Evolutionary conservation across 1,140 invertebrate species (phyloP).

Genomic region (Asbolus verrucosus): DNA sequence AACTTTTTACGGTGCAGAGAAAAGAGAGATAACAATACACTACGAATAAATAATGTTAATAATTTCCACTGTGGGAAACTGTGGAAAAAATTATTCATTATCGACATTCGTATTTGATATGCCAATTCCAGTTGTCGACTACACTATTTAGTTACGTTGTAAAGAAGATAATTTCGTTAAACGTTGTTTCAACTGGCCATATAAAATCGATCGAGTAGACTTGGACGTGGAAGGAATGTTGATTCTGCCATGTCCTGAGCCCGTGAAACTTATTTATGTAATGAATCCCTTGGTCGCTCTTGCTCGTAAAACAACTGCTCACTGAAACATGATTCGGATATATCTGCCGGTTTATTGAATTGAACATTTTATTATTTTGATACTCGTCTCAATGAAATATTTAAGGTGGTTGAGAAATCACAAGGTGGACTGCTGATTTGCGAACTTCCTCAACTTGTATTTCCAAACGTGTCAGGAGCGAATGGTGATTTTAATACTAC

Average conservation of each 20-base stretch:
- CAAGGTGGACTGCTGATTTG: too few species aligned
- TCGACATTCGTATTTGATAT: not conserved
- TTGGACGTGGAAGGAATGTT: constrained; percentile 39
- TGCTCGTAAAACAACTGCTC: constrained; percentile 47
- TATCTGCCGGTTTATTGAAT: constrained; percentile 41
- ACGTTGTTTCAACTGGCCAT: constrained; percentile 41
- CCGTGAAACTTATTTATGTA: constrained; percentile 49
- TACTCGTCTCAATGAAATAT: too few species aligned
- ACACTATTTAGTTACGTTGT: constrained; percentile 5
- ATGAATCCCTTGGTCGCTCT: constrained; percentile 48
- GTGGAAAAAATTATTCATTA: not conserved
- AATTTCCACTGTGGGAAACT: not conserved
- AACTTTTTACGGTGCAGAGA: constrained; percentile 15
- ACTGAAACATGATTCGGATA: constrained; percentile 39
- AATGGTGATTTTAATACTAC: too few species aligned
- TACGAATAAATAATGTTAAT: constrained; percentile 17
- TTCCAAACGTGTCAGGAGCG: too few species aligned
- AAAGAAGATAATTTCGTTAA: constrained; percentile 43
- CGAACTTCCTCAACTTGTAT: too few species aligned
- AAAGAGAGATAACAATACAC: constrained; percentile 15
- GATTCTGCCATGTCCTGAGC: constrained; percentile 26
- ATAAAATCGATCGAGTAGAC: constrained; percentile 40
- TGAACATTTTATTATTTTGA: constrained; percentile 44
- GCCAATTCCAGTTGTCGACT: constrained; percentile 8
- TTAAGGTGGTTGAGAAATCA: too few species aligned